Base-by-base conservation (phyloP, 2,797 vertebrate species). In the Phoxinus dragarum region DNA sequence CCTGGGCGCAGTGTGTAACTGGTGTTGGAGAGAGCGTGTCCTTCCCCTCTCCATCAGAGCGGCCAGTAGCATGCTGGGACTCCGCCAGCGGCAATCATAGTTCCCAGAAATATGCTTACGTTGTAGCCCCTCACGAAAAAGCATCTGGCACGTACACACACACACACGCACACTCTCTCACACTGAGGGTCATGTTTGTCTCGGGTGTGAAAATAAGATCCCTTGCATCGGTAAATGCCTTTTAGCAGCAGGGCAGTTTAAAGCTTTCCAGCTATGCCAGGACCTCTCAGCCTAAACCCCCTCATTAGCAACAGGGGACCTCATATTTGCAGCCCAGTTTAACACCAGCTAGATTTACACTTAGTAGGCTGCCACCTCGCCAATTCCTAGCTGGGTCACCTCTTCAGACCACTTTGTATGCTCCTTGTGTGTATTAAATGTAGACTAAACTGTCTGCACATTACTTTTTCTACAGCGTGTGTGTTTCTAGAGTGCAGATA, bases 121-220 rank as follows among this genome's bases (percentile, higher is more conserved):
- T 96, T 95, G 34, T 84, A 76, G 66, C 90, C 90, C 94, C 95
- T 94, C 90, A 94, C 92, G 92, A 90, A 94, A 90, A 92, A 94
- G 95, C 95, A 95, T 95, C 95, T 94, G 95, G 93, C 93, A 88
- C 90, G 88, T 89, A 75, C 59, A 69, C 82, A 77, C 81, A 90
- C 94, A 90, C 93, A 77, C 64, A 77, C 81, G 89, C 93, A 89
- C 93, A 87, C 90, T 67, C 59, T 72, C 82, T 89, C 93, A 91
- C 82, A 90, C 88, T 77, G 88, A 94, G 95, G 95, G 96, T 96
- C 95, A 83, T 90, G 90, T 93, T 94, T 81, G 91, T 95, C 89
- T 86, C 19, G 84, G 86, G 95, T 92, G 95, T 96, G 96, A 95
- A 96, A 96, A 96, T 90, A 95, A 94, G 96, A 96, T 95, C 95